Evolutionary conservation across 1,140 invertebrate species (phyloP), one percentile per base, ranked within the genome.

Genomic region (Eubasilissa regina): DNA sequence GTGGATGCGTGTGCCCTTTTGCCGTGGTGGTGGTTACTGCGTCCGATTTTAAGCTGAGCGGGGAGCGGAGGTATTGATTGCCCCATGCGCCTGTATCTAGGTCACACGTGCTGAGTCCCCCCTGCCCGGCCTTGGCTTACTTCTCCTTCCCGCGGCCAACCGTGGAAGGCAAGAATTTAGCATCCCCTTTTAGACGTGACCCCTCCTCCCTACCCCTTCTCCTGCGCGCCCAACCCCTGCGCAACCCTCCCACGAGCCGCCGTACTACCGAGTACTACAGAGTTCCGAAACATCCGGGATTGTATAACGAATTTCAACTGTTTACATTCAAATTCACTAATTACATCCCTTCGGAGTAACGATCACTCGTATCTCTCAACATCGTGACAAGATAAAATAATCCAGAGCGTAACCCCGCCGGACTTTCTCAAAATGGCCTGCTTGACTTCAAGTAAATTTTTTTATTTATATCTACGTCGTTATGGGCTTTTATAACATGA

Each of bases 101-200:
- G 70, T 74, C 70, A 74, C 70, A 74, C 70, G 70, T 74, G 70
- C 51, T 25, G 51, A 17, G 12, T 17, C 47, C 25, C 70, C 51
- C 70, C 70, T 51, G 13, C 21, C 70, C 51, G 48, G 48, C 70
- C 70, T 56, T 74, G 70, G 70, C 68, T 72, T 72, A 72, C 68
- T 72, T 45, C 43, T 15, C 43, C 68, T 12, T 15, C 13, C 43
- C 68, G n/a, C 25, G 1, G 25, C 25, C 25, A 6, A 1, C 25
- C 25, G 25, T 35, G 25, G 25, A 35, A 15, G 25, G 62, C 62
- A 45, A 35, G 25, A 35, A 21, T 45, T 12, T 15, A 35, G 9
- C 62, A 45, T 45, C 62, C 62, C 62, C 25, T 15, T 35, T 45
- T 15, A 12, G 25, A 21, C 62, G 35, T 15, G 25, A 12, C 15